Conservation (phyloP, 2,888 invertebrate genomes). For the Apodemia mormo region DNA sequence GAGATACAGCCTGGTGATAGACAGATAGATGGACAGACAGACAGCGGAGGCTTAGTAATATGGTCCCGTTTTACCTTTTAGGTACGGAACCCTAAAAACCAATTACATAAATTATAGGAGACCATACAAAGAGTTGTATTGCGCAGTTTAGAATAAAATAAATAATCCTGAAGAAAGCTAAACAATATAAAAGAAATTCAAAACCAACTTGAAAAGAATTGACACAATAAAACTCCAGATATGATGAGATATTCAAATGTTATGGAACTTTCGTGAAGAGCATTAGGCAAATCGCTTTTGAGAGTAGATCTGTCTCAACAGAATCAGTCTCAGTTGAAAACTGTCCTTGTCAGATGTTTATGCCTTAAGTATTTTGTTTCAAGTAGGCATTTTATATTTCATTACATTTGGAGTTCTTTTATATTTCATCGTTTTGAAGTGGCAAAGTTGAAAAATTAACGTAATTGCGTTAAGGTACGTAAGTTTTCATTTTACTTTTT, state of each 20-base stretch:
- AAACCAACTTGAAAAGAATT: constrained; percentile 8
- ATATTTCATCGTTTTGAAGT: not conserved
- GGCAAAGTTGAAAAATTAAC: not conserved
- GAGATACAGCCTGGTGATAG: too few relatives aligned
- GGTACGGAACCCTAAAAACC: not conserved
- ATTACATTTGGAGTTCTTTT: not conserved
- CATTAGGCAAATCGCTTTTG: constrained; percentile 61
- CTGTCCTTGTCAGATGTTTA: constrained; percentile 25
- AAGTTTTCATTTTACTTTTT: not conserved
- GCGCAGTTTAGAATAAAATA: too few relatives aligned
- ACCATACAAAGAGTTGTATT: not conserved
- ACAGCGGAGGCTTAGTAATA: too few relatives aligned
- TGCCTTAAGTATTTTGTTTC: constrained; percentile 29
- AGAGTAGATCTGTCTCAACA: constrained; percentile 31
- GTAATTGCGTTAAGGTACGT: too few relatives aligned
- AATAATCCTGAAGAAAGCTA: not conserved
- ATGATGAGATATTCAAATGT: constrained; percentile 66
- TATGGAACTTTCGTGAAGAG: constrained; percentile 58
- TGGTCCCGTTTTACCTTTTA: too few relatives aligned
- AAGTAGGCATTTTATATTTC: not conserved
- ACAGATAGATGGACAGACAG: too few relatives aligned
- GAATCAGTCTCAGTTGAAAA: constrained; percentile 27
- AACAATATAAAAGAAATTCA: not conserved
- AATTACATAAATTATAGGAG: not conserved
- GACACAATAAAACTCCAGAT: constrained; percentile 49